These are phyloP conservation scores for Anguilla obscura DNA, from an alignment of 2,797 vertebrate genomes.

Conservation along the genomic window DNA sequence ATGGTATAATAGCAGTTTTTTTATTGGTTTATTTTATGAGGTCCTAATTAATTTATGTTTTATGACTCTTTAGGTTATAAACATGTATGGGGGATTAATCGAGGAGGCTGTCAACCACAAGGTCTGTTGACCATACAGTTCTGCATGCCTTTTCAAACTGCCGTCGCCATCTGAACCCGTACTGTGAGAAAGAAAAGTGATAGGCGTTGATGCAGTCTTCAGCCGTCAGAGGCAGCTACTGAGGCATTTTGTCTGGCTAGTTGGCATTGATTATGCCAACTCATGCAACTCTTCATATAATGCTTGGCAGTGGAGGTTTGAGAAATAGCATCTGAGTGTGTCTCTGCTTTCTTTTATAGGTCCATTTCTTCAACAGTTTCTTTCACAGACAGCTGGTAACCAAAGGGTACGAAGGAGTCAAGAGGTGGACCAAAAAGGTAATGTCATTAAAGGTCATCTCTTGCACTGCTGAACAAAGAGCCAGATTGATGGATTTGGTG, in stretches of 20 bases:
- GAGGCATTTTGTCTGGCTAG: neutral
- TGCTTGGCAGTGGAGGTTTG: neutral
- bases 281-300: too few species aligned
- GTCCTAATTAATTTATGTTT: neutral
- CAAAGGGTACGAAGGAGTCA: conserved; percentile 98
- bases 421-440: conserved; percentile 97
- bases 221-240: conserved; percentile 51
- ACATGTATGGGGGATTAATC: conserved; percentile 98
- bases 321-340: conserved; percentile 39
- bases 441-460: conserved; percentile 1
- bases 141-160: too few species aligned
- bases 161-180: too few species aligned
- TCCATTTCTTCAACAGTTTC: conserved; percentile 99
- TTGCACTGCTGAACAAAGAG: neutral
- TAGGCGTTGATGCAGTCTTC: neutral
- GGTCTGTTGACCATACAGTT: conserved; percentile 52
- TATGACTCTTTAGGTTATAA: conserved; percentile 83
- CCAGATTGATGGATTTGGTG: too few species aligned
- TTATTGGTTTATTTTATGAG: neutral
- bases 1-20: too few species aligned
- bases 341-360: conserved; percentile 67
- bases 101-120: conserved; percentile 95
- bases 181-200: neutral
- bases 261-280: too few species aligned
- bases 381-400: conserved; percentile 98